These are phyloP conservation scores for Aricia agestis DNA, from an alignment of 1,140 invertebrate species.

Conservation along the genomic window DNA sequence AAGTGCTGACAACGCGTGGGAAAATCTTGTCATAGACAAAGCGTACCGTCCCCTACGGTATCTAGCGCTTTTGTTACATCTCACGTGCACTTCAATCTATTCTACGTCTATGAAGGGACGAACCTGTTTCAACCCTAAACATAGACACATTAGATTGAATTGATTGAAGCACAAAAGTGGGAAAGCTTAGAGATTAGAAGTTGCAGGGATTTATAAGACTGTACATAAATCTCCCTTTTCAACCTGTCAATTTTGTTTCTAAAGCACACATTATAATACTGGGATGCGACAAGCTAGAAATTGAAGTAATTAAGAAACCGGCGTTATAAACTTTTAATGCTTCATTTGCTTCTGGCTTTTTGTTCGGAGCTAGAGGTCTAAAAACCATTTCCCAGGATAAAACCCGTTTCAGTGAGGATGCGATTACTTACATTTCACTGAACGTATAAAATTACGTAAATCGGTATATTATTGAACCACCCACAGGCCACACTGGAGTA, in stretches of 20 bases:
- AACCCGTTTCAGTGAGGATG: slow-evolving; percentile 27
- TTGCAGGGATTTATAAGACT: neutral
- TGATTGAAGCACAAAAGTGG: neutral
- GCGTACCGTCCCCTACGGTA: slow-evolving; percentile 35
- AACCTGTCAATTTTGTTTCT: neutral
- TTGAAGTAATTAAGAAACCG: neutral
- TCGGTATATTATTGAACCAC: slow-evolving; percentile 20
- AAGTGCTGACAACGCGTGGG: slow-evolving; percentile 48
- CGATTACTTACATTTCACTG: slow-evolving; percentile 44
- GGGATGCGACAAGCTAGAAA: neutral
- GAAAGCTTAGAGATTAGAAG: neutral
- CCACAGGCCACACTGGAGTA: slow-evolving; percentile 21
- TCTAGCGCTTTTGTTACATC: slow-evolving; percentile 32
- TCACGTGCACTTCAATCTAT: slow-evolving; percentile 26
- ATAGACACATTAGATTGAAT: slow-evolving; percentile 3
- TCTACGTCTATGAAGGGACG: slow-evolving; percentile 7
- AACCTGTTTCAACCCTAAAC: slow-evolving; percentile 10
- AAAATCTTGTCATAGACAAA: slow-evolving; percentile 48
- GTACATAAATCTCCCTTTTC: neutral
- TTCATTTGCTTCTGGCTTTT: neutral
- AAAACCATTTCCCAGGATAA: slow-evolving; percentile 10
- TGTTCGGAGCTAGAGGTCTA: neutral
- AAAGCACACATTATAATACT: slow-evolving; percentile 21
- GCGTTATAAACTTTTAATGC: neutral
- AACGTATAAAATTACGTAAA: slow-evolving; percentile 41